Base-by-base conservation (phyloP, 2,797 vertebrate species). In the Neosilurus hyrtlii region DNA sequence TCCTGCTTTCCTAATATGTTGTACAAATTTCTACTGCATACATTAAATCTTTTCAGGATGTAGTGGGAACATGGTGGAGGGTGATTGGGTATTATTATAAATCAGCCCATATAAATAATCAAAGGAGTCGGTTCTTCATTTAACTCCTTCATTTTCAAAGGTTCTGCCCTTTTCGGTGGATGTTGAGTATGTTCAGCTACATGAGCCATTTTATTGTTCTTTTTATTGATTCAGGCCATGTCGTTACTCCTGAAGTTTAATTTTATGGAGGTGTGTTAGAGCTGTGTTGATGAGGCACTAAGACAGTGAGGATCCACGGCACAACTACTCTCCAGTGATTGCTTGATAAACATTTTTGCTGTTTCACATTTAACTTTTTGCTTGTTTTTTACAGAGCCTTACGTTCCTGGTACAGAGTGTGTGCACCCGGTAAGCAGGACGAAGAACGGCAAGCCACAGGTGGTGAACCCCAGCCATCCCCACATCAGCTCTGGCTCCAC, bases 401-500 rank as follows among this genome's bases (percentile, higher is more conserved):
- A 93, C 2, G 90, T 93, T 22, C 91, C 91, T 0, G 93, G 92
- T 56, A 92, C 92, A 0, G 90, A 92, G 80, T 95, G 95, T 0
- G 92, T 94, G 1, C 94, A 95, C 81, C 94, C 95, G 0, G 90
- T 88, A 73, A 95, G 93, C 89, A 91, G 94, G 22, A 66, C 67
- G 75, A 90, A 73, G 82, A 93, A 91, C 62, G 83, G 89, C 11
- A 92, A 93, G 79, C 92, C 93, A 8, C 91, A 89, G 22, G 94
- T 95, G 35, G 86, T 95, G 57, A 87, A 89, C 79, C 89, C 93
- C 70, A 94, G 94, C 86, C 26, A 82, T 10, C 72, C 43, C 2
- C 95, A 95, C 61, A 80, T 90, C 67, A 95, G 94, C 89, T 91
- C 92, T 0, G 95, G 95, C n/a, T 95, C 95, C 73, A 95, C 95